phyloP scores from a whole-genome alignment of 64 coral and sea anemone genomes.

The Porites lutea region DNA sequence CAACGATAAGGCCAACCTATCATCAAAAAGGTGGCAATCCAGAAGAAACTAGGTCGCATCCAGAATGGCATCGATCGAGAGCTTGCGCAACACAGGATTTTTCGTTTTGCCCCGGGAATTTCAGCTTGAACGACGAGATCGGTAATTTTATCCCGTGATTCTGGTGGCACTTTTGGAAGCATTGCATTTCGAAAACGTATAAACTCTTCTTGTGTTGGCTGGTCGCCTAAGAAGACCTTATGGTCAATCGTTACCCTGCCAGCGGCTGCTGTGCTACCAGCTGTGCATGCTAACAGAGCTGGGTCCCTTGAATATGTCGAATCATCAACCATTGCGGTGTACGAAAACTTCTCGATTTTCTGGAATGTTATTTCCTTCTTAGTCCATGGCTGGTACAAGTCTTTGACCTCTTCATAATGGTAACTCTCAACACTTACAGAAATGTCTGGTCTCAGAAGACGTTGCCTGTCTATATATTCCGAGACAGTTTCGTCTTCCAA shows the following conservation, averaged over 20 bases:
- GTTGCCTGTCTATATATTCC: constrained; percentile 62
- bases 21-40: constrained; percentile 75
- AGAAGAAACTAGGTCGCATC: constrained; percentile 72
- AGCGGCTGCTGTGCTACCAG: not conserved
- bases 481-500: constrained; percentile 61
- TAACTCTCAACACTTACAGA: constrained; percentile 61
- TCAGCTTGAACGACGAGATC: constrained; percentile 7
- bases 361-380: constrained; percentile 6
- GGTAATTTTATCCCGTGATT: constrained; percentile 52
- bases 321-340: constrained; percentile 37
- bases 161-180: not conserved
- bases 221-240: constrained; percentile 59
- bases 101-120: constrained; percentile 61
- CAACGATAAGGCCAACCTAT: constrained; percentile 89
- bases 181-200: constrained; percentile 37
- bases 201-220: constrained; percentile 37
- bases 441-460: constrained; percentile 31
- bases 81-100: constrained; percentile 67
- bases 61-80: constrained; percentile 58
- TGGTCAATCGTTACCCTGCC: constrained; percentile 69
- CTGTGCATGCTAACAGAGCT: constrained; percentile 2
- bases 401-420: constrained; percentile 32
- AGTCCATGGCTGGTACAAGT: not conserved
- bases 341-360: constrained; percentile 35
- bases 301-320: constrained; percentile 20